Base-by-base conservation (phyloP, 2,113 vertebrate genomes). In the Tachysurus vachellii region DNA sequence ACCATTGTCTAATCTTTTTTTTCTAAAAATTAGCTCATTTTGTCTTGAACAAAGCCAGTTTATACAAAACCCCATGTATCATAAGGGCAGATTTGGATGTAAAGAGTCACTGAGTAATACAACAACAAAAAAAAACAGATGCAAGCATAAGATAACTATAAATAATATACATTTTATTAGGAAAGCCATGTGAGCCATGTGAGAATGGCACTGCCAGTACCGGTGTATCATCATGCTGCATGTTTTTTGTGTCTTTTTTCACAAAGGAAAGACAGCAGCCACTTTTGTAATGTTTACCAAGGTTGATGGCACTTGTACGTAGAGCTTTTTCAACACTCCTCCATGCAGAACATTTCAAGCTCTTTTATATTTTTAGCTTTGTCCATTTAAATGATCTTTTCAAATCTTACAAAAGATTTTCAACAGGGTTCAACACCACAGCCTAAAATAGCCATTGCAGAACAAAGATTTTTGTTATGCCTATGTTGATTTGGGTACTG, bases 91-190 rank as follows among this genome's bases (percentile, higher is more conserved):
- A 82, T 47, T 79, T 54, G 23, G 57, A 84, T 89, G 53, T 68
- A 80, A 73, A 53, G 80, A 36, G n/a, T 83, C 66, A 73, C 42
- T n/a, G 75, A 70, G 85, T 19, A 36, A 56, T 28, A 85, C n/a
- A 56, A 28, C 44, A 16, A 57, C 50, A 85, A 56, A 89, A 57
- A 59, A 85, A 56, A 89, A 86, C 64, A 71, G 62, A 64, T 75
- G 62, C 66, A 80, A 89, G 54, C 44, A 56, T 47, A n/a, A 11
- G 12, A 53, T n/a, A 26, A 23, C 9, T 50, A 16, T 76, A 12
- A 23, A 5, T n/a, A 36, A 36, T 36, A 36, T n/a, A 77, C 53
- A n/a, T 3, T 0, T 77, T 77, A 23, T 53, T n/a, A 14, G 14
- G 6, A 53, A 75, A 75, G 11, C 47, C 47, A 53, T 5, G 44